A percentile compares a stretch with the other conserved stretches of the same genome.
Conservation (phyloP, 2,888 invertebrate genomes). For the Reticulitermes lucifugus region DNA sequence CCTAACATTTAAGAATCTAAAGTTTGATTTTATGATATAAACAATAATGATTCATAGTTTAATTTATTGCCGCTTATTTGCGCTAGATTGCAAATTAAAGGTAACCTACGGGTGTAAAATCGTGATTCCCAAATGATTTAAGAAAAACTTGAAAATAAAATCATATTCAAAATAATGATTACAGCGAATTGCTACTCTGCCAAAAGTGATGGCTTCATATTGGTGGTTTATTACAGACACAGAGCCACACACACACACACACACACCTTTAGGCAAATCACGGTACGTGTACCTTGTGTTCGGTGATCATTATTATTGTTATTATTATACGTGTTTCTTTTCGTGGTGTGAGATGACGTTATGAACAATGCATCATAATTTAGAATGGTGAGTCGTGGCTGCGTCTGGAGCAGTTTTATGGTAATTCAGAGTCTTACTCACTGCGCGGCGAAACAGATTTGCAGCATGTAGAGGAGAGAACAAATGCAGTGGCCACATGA, state of each 20-base stretch:
- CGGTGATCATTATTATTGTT: not conserved
- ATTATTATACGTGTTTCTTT: constrained; percentile 30
- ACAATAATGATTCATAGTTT: too few relatives aligned
- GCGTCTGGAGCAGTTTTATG: too few relatives aligned
- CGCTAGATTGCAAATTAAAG: not conserved
- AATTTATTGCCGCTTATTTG: not conserved
- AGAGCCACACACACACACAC: too few relatives aligned
- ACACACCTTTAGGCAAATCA: not conserved
- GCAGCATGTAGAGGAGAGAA: too few relatives aligned
- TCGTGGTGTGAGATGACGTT: constrained; percentile 30
- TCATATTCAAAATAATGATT: not conserved
- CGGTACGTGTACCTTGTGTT: not conserved
- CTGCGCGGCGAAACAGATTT: too few relatives aligned
- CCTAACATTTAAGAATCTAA: too few relatives aligned
- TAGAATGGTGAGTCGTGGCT: constrained; percentile 1
- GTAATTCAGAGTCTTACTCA: too few relatives aligned
- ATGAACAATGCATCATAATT: constrained; percentile 42
- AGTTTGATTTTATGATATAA: too few relatives aligned
- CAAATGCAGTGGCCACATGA: too few relatives aligned
- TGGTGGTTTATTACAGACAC: not conserved
- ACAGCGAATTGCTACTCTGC: not conserved
- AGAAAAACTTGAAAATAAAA: not conserved
- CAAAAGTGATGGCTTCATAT: constrained; percentile 19
- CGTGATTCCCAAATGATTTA: not conserved
- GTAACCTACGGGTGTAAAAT: not conserved